phyloP scores from a whole-genome alignment of 30 jellyfish, hydroid and myxozoan genomes.

The Nemopilema nomurai region DNA sequence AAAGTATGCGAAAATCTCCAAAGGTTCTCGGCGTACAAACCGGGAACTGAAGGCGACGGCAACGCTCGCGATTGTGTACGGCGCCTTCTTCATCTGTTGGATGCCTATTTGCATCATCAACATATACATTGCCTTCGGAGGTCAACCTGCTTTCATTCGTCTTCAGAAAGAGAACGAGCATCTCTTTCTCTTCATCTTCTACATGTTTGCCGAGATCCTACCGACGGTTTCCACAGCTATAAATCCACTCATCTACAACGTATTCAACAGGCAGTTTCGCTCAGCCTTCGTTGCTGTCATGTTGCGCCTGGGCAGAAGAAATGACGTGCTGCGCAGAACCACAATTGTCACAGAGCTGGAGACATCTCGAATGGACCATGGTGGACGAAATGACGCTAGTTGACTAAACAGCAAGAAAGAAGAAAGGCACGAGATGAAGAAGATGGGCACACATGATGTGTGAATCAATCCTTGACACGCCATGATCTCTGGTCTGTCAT shows the following conservation, averaged over 20 bases:
- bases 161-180: constrained; percentile 31
- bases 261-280: constrained; percentile 79
- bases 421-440: background rate
- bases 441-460: background rate
- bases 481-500: no score
- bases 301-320: constrained; percentile 41
- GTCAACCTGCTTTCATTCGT: constrained; percentile 3
- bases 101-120: constrained; percentile 76
- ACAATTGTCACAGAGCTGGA: constrained; percentile 40
- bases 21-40: constrained; percentile 61
- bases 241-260: constrained; percentile 83
- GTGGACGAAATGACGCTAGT: background rate
- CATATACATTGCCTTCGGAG: constrained; percentile 33
- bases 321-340: constrained; percentile 40
- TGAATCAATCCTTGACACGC: background rate
- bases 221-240: constrained; percentile 79
- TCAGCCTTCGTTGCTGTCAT: constrained; percentile 59
- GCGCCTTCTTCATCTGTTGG: constrained; percentile 92
- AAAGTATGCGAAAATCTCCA: constrained; percentile 44
- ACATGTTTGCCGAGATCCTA: constrained; percentile 67
- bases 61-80: constrained; percentile 88
- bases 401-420: background rate
- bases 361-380: constrained; percentile 21
- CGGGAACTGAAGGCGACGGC: constrained; percentile 93
- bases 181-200: constrained; percentile 52